Conservation (phyloP, 2,888 invertebrate genomes). For the Monochamus alternatus region DNA sequence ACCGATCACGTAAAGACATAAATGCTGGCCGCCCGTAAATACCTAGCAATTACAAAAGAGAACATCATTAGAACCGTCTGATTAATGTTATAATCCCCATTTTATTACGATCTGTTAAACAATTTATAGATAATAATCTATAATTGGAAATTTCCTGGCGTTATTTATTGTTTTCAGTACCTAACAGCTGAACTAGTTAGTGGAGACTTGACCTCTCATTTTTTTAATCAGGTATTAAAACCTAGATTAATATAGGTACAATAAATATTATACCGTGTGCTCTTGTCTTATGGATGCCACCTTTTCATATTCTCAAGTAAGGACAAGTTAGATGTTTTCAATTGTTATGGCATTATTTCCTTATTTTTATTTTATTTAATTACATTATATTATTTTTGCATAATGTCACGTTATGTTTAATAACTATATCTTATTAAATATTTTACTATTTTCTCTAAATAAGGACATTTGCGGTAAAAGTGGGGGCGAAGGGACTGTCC, state of each 20-base stretch:
- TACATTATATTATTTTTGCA: no score
- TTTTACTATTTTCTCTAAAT: no score
- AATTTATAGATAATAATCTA: constrained; percentile 34
- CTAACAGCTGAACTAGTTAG: constrained; percentile 10
- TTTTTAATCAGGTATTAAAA: background rate
- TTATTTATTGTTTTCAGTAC: constrained; percentile 21
- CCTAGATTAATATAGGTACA: background rate
- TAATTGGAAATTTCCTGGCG: constrained; percentile 30
- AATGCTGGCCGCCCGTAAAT: constrained; percentile 19
- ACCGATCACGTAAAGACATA: constrained; percentile 16
- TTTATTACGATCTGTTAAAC: constrained; percentile 32
- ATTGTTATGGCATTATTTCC: no score
- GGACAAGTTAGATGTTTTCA: no score
- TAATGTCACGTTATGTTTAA: no score
- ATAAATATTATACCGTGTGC: no score
- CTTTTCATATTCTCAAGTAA: no score
- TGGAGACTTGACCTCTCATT: background rate
- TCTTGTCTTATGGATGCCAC: no score
- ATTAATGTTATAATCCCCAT: constrained; percentile 26
- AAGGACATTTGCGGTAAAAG: no score
- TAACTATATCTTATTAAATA: no score
- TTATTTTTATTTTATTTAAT: no score
- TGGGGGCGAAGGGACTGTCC: no score
- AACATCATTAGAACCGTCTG: constrained; percentile 12
- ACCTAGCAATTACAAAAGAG: constrained; percentile 25